Conservation (phyloP, 2,888 invertebrate genomes). For the Eupithecia abbreviata region DNA sequence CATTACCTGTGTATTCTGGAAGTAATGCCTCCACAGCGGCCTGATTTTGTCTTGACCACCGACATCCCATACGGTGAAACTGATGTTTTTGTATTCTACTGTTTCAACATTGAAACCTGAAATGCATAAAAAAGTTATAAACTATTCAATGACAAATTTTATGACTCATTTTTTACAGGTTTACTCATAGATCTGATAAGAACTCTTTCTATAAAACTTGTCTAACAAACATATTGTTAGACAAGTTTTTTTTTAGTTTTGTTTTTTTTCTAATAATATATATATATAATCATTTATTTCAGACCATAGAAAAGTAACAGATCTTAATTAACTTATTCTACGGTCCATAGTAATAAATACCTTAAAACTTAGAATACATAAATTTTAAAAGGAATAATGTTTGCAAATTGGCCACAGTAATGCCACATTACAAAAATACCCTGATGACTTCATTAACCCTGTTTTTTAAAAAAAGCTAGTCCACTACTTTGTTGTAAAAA, state of each 20-base stretch:
- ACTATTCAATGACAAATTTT: conserved; percentile 17
- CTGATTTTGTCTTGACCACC: conserved; percentile 99
- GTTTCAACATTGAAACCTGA: conserved; percentile 99
- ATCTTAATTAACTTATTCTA: too few relatives aligned
- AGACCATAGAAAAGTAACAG: too few relatives aligned
- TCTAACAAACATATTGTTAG: neutral
- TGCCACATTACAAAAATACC: neutral
- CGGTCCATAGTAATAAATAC: too few relatives aligned
- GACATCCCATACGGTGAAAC: conserved; percentile 99
- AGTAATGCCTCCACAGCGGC: conserved; percentile 98
- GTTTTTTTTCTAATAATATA: too few relatives aligned
- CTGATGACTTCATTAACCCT: neutral
- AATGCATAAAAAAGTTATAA: conserved; percentile 45
- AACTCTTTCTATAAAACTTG: conserved; percentile 1
- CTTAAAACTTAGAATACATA: too few relatives aligned
- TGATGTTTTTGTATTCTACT: conserved; percentile 99
- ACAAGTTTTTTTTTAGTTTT: too few relatives aligned
- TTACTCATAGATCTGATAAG: conserved; percentile 16
- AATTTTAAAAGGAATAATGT: neutral
- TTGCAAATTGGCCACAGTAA: neutral
- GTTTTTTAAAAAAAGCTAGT: neutral
- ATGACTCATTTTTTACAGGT: conserved; percentile 11
- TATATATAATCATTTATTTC: too few relatives aligned
- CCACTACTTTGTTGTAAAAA: neutral
- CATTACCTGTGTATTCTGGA: conserved; percentile 97